phyloP scores from a whole-genome alignment of 2,797 vertebrate species.

The Megalops cyprinoides region DNA sequence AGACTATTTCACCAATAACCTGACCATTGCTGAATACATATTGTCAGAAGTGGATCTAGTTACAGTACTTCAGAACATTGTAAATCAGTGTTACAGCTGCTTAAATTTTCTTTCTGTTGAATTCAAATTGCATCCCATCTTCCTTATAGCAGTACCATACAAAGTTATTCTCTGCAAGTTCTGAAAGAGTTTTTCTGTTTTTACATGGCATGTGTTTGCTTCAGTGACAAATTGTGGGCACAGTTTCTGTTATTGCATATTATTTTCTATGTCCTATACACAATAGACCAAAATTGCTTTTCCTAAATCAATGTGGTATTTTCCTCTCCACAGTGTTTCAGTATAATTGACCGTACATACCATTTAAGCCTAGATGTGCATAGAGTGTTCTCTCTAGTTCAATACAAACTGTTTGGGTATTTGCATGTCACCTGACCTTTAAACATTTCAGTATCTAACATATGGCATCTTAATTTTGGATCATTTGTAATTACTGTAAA shows the following conservation, averaged over 20 bases:
- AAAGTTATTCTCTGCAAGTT: too few relatives aligned
- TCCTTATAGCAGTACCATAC: too few relatives aligned
- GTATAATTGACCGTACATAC: background rate
- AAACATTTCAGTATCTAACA: slow-evolving; percentile 6
- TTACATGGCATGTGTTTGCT: background rate
- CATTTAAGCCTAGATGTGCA: background rate
- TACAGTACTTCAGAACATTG: too few relatives aligned
- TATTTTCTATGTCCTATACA: background rate
- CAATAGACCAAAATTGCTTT: background rate
- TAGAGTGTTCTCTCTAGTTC: background rate
- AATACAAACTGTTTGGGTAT: background rate
- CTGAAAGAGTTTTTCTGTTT: too few relatives aligned
- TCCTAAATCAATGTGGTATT: background rate
- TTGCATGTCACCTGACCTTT: background rate
- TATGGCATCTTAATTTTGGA: too few relatives aligned
- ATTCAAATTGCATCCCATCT: too few relatives aligned
- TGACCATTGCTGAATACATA: too few relatives aligned
- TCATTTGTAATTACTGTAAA: too few relatives aligned
- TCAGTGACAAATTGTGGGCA: background rate
- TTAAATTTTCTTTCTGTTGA: too few relatives aligned
- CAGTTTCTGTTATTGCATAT: background rate
- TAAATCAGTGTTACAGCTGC: too few relatives aligned
- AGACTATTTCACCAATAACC: too few relatives aligned
- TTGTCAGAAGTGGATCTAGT: too few relatives aligned
- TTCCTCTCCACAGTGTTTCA: background rate